Conservation (phyloP, 2,797 vertebrate species). For the Garrulus glandarius region DNA sequence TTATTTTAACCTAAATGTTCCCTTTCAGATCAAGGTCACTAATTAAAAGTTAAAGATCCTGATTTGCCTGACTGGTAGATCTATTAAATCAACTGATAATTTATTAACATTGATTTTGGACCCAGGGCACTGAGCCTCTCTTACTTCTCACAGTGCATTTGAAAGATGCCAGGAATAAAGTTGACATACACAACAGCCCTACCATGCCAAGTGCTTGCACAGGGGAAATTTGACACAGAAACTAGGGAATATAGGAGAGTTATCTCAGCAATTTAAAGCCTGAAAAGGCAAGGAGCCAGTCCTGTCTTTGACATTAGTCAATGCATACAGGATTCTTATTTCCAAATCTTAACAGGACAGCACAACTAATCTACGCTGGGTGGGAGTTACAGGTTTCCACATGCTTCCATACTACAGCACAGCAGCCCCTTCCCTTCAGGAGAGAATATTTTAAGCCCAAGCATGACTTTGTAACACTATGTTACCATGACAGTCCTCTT, state of each 20-base stretch:
- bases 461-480: neutral
- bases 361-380: neutral
- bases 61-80: neutral
- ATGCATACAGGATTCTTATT: neutral
- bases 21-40: neutral
- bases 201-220: neutral
- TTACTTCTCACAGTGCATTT: neutral
- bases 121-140: neutral
- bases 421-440: neutral
- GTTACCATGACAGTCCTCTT: neutral
- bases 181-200: fast-evolving
- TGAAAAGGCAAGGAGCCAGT: neutral
- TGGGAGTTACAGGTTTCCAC: neutral
- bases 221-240: neutral
- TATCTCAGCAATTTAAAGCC: neutral
- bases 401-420: neutral
- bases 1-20: neutral
- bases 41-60: neutral
- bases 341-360: neutral
- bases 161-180: neutral
- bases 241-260: neutral
- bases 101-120: neutral
- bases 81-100: neutral
- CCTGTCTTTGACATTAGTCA: neutral
- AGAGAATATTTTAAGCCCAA: neutral